These are phyloP conservation scores for Mycteria americana DNA, from an alignment of 2,797 vertebrate species.

Conservation along the genomic window DNA sequence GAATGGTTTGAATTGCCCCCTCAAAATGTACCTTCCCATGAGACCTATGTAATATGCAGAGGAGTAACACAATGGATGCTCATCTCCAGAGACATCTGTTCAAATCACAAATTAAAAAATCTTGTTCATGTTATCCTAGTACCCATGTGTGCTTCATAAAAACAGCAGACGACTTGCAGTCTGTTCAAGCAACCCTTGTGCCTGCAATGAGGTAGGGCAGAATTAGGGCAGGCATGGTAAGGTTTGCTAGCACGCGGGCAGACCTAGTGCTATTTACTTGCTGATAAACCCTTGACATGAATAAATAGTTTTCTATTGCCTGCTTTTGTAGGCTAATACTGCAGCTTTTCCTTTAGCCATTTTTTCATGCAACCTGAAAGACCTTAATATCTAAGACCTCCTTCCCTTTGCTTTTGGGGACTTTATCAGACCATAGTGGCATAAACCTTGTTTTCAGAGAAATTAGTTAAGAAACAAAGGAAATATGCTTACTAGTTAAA, in stretches of 20 bases:
- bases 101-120: neutral
- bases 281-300: neutral
- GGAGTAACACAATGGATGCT: neutral
- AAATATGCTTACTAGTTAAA: neutral
- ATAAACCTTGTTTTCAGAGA: neutral
- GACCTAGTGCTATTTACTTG: neutral
- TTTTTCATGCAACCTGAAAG: neutral
- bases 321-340: neutral
- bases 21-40: neutral
- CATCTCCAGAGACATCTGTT: neutral
- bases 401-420: neutral
- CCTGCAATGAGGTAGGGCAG: neutral
- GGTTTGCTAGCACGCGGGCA: neutral
- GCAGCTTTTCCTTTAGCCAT: neutral
- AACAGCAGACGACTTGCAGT: neutral
- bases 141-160: neutral
- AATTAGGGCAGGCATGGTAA: neutral
- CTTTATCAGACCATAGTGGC: neutral
- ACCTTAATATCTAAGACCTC: neutral
- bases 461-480: neutral
- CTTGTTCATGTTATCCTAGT: neutral
- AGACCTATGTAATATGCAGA: neutral
- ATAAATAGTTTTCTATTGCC: neutral
- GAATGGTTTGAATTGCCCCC: neutral
- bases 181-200: neutral